Conservation (phyloP, 2,113 vertebrate species). For the Callocephalon fimbriatum region DNA sequence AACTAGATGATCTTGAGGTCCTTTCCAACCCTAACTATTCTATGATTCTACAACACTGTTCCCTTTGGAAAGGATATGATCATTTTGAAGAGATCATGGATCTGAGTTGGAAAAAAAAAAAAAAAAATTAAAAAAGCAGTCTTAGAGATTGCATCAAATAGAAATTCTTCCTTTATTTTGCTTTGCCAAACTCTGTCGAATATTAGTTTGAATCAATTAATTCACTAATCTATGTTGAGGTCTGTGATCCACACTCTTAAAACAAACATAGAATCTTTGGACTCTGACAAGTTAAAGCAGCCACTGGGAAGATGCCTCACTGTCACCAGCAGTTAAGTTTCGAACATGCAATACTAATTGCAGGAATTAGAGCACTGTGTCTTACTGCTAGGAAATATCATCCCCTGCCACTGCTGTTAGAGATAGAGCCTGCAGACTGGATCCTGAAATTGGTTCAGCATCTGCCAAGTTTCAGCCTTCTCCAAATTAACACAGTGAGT, state of each 20-base stretch:
- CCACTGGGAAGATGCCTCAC: background rate
- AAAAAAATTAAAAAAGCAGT: background rate
- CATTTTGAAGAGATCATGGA: accelerated
- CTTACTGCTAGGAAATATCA: background rate
- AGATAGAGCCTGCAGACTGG: background rate
- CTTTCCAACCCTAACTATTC: too few species aligned
- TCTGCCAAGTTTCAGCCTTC: background rate
- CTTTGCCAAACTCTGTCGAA: background rate
- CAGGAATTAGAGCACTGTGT: background rate
- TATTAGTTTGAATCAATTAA: background rate
- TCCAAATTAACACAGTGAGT: background rate
- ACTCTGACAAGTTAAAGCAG: background rate
- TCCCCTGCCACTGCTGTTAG: background rate
- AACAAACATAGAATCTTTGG: background rate
- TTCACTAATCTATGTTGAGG: background rate
- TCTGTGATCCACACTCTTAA: background rate
- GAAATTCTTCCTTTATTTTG: background rate
- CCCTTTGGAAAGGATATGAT: accelerated
- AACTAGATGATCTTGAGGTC: too few species aligned
- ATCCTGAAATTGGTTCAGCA: background rate
- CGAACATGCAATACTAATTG: background rate
- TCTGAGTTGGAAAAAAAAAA: background rate
- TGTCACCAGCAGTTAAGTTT: background rate
- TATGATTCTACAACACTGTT: accelerated
- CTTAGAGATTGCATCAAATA: background rate